Conservation (phyloP, 2,113 vertebrate genomes). For the Apaloderma vittatum region DNA sequence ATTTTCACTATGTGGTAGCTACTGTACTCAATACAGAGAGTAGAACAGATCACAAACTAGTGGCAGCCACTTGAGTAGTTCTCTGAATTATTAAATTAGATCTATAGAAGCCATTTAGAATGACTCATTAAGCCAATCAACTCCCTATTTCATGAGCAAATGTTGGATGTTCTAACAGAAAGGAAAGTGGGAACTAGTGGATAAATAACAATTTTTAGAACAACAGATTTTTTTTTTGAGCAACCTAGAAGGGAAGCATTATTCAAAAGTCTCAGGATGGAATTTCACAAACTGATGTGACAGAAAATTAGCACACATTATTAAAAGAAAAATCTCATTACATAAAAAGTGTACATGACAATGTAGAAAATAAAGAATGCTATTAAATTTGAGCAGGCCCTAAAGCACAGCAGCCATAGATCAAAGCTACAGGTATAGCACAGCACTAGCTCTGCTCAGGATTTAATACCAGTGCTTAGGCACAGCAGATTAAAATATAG, state of each 20-base stretch:
- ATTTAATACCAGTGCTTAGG: background rate
- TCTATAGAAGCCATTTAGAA: constrained; percentile 12
- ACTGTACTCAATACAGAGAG: background rate
- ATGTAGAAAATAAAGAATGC: background rate
- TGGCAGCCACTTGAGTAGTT: background rate
- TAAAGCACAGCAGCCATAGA: background rate
- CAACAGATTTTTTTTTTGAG: background rate
- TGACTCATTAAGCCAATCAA: constrained; percentile 24
- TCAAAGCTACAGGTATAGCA: background rate
- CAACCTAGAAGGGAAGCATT: background rate
- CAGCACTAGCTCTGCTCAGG: background rate
- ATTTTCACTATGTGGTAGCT: background rate
- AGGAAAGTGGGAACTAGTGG: background rate
- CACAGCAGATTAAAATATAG: accelerated
- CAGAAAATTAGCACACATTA: background rate
- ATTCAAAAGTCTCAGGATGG: background rate
- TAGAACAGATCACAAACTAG: background rate
- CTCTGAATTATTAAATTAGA: constrained; percentile 44
- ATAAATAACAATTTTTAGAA: constrained; percentile 33
- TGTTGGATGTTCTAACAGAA: background rate
- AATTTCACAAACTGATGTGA: background rate
- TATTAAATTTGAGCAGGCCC: background rate
- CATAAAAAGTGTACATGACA: background rate
- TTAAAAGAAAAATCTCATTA: background rate
- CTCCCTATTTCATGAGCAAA: constrained; percentile 3